phyloP scores from a whole-genome alignment of 2,797 vertebrate genomes.

The Helarctos malayanus region DNA sequence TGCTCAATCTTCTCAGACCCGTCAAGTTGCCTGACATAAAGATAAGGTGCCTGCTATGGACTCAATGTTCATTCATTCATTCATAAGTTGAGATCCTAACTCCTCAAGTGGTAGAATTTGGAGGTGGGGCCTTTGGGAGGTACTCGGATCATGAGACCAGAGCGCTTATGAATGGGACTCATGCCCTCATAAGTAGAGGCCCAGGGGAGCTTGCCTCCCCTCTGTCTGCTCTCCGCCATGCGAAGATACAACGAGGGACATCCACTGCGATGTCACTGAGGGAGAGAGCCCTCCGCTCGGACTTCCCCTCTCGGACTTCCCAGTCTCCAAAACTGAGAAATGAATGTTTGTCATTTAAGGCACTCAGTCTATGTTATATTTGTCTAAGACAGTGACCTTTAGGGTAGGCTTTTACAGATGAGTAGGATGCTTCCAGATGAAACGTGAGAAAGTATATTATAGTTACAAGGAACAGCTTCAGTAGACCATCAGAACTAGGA shows the following conservation, averaged over 20 bases:
- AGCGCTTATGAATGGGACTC: not conserved
- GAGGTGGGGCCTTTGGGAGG: not conserved
- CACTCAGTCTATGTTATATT: not conserved
- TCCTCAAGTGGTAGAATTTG: not conserved
- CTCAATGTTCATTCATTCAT: not conserved
- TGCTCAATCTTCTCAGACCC: not conserved
- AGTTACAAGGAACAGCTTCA: not conserved
- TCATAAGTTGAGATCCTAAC: not conserved
- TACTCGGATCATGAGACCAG: not conserved
- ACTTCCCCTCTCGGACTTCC: not conserved
- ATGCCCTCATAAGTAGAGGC: not conserved
- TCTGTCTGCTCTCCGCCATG: not conserved
- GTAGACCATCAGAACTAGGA: not conserved
- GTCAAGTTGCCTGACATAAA: not conserved
- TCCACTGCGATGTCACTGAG: not conserved
- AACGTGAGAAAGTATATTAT: not conserved
- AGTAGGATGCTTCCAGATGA: not conserved
- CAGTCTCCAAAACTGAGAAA: not conserved
- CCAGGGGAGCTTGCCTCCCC: not conserved
- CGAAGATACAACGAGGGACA: not conserved
- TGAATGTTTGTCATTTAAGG: not conserved
- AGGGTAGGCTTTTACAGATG: not conserved
- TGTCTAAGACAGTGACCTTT: not conserved
- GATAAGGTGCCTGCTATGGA: not conserved
- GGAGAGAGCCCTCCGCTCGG: not conserved